Evolutionary conservation across 2,797 vertebrate genomes (phyloP).

Genomic region (Oceanodroma leucorhoa): DNA sequence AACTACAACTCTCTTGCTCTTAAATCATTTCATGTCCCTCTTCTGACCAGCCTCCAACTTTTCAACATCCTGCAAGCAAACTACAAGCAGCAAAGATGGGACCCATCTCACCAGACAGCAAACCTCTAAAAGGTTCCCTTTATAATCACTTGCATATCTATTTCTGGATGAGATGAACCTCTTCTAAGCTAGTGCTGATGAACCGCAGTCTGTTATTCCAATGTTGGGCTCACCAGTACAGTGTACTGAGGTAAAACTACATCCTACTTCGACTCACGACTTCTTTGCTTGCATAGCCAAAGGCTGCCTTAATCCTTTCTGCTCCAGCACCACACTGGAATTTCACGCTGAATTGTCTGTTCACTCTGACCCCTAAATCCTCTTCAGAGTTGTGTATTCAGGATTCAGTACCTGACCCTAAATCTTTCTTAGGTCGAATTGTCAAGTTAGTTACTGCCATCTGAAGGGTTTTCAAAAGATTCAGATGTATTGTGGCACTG

Average conservation of each 20-base stretch:
- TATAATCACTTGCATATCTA: neutral
- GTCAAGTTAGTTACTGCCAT: neutral
- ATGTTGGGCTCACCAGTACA: neutral
- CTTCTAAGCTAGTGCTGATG: neutral
- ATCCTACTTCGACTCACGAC: fast-evolving
- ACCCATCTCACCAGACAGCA: neutral
- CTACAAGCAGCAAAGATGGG: neutral
- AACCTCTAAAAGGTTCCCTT: neutral
- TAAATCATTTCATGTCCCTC: neutral
- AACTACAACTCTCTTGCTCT: neutral
- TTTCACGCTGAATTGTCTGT: neutral
- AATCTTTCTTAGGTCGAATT: neutral
- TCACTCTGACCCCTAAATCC: neutral
- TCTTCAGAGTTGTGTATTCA: neutral
- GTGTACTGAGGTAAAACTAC: neutral
- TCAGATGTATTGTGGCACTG: neutral
- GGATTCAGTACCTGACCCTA: neutral
- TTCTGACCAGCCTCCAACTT: neutral
- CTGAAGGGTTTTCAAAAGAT: neutral
- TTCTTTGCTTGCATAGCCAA: neutral
- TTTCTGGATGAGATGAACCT: neutral
- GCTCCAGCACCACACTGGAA: neutral
- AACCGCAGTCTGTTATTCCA: neutral
- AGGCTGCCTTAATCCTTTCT: neutral
- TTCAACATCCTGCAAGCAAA: neutral